Base-by-base conservation (phyloP, 2,797 vertebrate genomes). In the Poecilia picta region DNA sequence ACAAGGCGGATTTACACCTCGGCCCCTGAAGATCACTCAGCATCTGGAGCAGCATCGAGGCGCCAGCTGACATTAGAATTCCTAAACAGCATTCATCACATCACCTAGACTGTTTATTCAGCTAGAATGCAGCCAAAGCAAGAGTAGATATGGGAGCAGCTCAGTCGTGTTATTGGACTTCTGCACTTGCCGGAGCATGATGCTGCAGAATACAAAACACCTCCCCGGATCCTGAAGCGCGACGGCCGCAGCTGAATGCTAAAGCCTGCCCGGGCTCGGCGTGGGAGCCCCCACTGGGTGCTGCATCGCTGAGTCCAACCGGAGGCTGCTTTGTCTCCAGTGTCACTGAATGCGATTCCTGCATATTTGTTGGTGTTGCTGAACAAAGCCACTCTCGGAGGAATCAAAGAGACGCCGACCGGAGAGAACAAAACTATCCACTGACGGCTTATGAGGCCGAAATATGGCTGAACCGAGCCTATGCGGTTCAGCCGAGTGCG, bases 141-240 rank as follows among this genome's bases (percentile, higher is more conserved):
- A 73, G 1, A 85, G 82, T 84, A 85, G 81, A 83, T 80, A 83
- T 76, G 81, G 70, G 74, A 15, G 72, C 87, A 78, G 87, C 84
- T 74, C 85, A n/a, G 76, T 68, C 72, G 45, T 80, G 77, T 79
- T 16, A 81, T 74, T 31, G 64, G 64, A 68, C 64, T 39, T 23
- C 64, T 68, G 74, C 1, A 80, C 81, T 25, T 88, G 81, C 84
- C 77, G 57, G 4, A 81, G 79, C 77, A 82, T 15, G 81, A 85
- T 49, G 83, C 62, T 20, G 86, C 81, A 64, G 81, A 86, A 87
- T 81, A 77, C 77, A 46, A 83, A 87, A 12, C 74, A 57, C 70
- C 78, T 36, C 36, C 36, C 36, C 4, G 64, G 12, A 68, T 80
- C 59, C 0, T 59, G 36, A 51, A 8, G 41, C 68, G 72, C 57